Percentiles rank a stretch among this genome's conserved stretches.
Evolutionary conservation across 2,797 vertebrate genomes (phyloP).

Genomic region (Melanotaenia maccullochi): DNA sequence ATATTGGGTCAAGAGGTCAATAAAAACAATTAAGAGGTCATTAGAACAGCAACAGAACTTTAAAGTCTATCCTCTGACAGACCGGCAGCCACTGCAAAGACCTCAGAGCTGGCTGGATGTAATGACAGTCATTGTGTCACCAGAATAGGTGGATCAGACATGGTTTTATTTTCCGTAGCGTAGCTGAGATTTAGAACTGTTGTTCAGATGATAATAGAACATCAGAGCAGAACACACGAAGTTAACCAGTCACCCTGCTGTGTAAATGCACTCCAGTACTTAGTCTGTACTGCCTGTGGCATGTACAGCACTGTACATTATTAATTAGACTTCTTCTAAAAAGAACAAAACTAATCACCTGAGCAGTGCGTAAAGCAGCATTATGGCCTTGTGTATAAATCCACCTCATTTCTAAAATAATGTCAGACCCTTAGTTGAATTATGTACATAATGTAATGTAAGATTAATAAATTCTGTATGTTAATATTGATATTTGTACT

Average conservation of each 20-base stretch:
- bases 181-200: constrained; percentile 18
- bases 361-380: constrained; percentile 4
- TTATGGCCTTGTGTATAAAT: constrained; percentile 1
- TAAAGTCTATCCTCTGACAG: no score
- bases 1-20: no score
- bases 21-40: no score
- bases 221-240: constrained; percentile 16
- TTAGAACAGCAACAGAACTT: no score
- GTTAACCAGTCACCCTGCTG: background rate
- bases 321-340: constrained; percentile 20
- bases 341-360: constrained; percentile 19
- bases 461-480: background rate
- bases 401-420: background rate
- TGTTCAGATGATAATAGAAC: constrained; percentile 27
- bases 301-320: constrained; percentile 12
- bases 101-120: no score
- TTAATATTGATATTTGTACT: background rate
- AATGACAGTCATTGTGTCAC: no score
- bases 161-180: background rate
- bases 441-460: background rate
- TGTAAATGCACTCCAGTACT: background rate
- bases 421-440: background rate
- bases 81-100: no score
- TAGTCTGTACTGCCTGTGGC: constrained; percentile 13
- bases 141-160: background rate